These are phyloP conservation scores for Pedicia rivosa DNA, from an alignment of 2,888 invertebrate species.

Conservation along the genomic window DNA sequence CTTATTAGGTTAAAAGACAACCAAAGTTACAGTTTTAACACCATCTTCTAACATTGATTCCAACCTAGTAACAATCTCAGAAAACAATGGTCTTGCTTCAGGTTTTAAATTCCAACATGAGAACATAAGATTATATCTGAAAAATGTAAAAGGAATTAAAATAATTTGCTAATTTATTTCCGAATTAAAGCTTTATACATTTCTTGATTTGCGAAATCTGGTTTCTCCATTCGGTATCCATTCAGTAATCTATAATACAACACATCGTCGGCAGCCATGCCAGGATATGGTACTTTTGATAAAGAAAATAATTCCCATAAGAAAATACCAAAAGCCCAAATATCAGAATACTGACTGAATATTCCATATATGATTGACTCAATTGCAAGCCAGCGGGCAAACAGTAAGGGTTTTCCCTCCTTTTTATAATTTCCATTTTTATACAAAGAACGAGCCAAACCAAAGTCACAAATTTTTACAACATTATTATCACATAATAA, in stretches of 20 bases:
- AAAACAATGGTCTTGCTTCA: conserved; percentile 60
- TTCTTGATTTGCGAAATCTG: conserved; percentile 63
- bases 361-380: conserved; percentile 82
- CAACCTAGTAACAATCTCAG: conserved; percentile 53
- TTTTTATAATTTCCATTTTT: conserved; percentile 83
- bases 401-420: conserved; percentile 68
- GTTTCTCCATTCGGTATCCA: conserved; percentile 81
- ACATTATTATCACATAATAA: conserved; percentile 76
- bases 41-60: conserved; percentile 67
- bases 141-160: no score
- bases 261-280: conserved; percentile 55
- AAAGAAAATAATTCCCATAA: conserved; percentile 82
- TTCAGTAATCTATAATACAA: conserved; percentile 56
- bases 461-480: conserved; percentile 95
- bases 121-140: conserved; percentile 60
- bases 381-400: conserved; percentile 91
- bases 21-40: conserved; percentile 49
- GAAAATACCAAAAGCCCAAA: conserved; percentile 86
- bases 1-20: not conserved
- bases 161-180: no score
- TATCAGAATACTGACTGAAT: conserved; percentile 88
- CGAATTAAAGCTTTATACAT: no score
- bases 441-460: conserved; percentile 80
- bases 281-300: conserved; percentile 75
- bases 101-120: conserved; percentile 78